These are phyloP conservation scores for Pseudomugil tenellus DNA, from an alignment of 2,797 vertebrate genomes.

Conservation along the genomic window DNA sequence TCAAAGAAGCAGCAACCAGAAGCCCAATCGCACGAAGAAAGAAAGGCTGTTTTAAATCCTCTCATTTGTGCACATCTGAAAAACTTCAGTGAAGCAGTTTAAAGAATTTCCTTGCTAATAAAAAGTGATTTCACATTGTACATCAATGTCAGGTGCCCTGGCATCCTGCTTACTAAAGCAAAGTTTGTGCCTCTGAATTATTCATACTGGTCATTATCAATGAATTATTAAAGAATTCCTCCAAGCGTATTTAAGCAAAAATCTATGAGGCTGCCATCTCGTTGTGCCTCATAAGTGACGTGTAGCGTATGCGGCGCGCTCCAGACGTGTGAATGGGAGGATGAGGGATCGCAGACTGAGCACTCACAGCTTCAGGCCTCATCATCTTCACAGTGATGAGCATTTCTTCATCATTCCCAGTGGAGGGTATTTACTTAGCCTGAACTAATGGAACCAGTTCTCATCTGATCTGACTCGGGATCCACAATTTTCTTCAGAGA, in stretches of 20 bases:
- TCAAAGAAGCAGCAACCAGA: conserved; percentile 23
- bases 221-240: conserved; percentile 87
- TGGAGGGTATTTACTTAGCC: conserved; percentile 63
- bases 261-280: conserved; percentile 84
- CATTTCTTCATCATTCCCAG: conserved; percentile 66
- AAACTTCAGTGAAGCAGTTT: conserved; percentile 60
- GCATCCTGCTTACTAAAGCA: conserved; percentile 84
- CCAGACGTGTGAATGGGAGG: conserved; percentile 72
- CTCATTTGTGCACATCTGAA: conserved; percentile 43
- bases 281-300: conserved; percentile 80
- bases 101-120: conserved; percentile 78
- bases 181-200: conserved; percentile 83
- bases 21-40: conserved; percentile 39
- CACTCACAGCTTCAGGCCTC: conserved; percentile 61
- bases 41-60: conserved; percentile 45
- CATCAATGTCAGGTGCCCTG: conserved; percentile 80
- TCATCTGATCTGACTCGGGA: conserved; percentile 25
- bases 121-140: conserved; percentile 82
- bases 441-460: conserved; percentile 46
- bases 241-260: conserved; percentile 85
- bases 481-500: conserved; percentile 42
- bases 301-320: conserved; percentile 58
- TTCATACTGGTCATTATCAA: conserved; percentile 87
- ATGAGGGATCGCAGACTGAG: conserved; percentile 56
- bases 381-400: conserved; percentile 74